Evolutionary conservation across 2,888 invertebrate species (phyloP).

Genomic region (Ametastegia equiseti): DNA sequence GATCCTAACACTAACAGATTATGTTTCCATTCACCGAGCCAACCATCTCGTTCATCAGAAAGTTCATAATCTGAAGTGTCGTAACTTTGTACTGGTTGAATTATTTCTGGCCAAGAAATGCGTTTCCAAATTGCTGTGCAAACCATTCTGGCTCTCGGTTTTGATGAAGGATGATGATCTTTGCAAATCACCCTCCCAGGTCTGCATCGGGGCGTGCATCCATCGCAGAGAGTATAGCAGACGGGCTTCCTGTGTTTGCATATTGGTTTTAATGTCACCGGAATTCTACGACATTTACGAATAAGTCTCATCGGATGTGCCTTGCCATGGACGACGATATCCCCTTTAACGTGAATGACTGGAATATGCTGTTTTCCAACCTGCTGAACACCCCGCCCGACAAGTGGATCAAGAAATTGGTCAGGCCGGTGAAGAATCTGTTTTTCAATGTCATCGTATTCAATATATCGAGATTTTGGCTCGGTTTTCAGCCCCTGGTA

Average conservation of each 20-base stretch:
- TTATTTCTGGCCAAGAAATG: not conserved
- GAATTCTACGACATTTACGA: not conserved
- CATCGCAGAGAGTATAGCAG: not conserved
- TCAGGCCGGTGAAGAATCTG: not conserved
- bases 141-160: not conserved
- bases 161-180: not conserved
- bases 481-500: constrained; percentile 12
- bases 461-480: not conserved
- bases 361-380: not conserved
- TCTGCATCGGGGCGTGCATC: not conserved
- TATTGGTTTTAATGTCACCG: not conserved
- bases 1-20: not conserved
- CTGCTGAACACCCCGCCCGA: not conserved
- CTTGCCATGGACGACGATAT: not conserved
- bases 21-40: not conserved
- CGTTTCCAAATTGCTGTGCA: not conserved
- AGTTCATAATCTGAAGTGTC: not conserved
- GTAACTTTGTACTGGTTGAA: not conserved
- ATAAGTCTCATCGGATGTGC: not conserved
- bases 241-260: not conserved
- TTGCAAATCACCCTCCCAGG: not conserved
- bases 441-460: not conserved
- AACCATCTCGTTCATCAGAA: not conserved
- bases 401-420: not conserved
- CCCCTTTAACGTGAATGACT: not conserved